Evolutionary conservation across 35 echinoderm and acorn worm species (phyloP).

Genomic region (Strongylocentrotus purpuratus): DNA sequence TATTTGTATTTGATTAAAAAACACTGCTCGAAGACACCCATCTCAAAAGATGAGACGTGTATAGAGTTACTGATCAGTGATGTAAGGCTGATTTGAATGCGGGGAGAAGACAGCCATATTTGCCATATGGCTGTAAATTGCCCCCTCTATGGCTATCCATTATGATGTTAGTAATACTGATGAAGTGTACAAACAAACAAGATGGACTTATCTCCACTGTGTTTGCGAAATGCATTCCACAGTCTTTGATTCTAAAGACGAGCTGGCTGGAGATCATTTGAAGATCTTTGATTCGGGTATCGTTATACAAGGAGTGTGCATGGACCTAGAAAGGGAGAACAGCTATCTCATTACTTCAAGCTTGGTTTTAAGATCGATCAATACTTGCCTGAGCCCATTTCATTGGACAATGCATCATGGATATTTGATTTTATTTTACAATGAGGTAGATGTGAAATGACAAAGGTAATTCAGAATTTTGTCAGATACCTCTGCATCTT

Average conservation of each 20-base stretch:
- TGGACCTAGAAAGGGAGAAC: not conserved
- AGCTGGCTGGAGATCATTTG: not conserved
- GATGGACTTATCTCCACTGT: not conserved
- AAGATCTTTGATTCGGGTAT: not conserved
- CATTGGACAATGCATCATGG: not conserved
- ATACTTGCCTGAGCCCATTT: not conserved
- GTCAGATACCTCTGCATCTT: not conserved
- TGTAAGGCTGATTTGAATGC: not conserved
- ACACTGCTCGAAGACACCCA: not conserved
- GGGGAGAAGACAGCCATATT: not conserved
- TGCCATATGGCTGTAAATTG: constrained; percentile 2
- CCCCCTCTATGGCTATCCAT: not conserved
- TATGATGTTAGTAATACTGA: not conserved
- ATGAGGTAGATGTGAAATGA: not conserved
- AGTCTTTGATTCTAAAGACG: not conserved
- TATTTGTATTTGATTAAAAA: constrained; percentile 8
- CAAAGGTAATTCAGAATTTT: not conserved
- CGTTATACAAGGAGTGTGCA: not conserved
- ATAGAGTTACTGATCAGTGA: not conserved
- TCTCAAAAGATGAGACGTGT: not conserved
- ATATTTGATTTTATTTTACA: not conserved
- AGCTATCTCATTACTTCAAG: not conserved
- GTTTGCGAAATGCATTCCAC: not conserved
- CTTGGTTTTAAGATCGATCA: not conserved
- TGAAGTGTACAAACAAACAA: not conserved